Evolutionary conservation across 2,113 vertebrate genomes (phyloP).

Genomic region (Eira barbara): DNA sequence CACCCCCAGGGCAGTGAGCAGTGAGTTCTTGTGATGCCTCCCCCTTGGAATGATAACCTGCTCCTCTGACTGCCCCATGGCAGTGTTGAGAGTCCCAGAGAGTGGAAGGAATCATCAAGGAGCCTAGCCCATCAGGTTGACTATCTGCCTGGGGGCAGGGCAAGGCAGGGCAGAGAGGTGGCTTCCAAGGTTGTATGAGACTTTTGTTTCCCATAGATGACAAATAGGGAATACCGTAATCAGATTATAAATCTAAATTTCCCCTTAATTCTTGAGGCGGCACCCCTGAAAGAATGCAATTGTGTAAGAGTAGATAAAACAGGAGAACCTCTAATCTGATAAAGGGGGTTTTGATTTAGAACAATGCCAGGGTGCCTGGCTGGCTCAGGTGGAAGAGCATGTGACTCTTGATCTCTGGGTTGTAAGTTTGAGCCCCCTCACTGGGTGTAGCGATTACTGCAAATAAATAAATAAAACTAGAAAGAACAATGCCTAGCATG

Average conservation of each 20-base stretch:
- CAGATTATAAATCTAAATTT: not conserved
- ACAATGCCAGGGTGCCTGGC: not conserved
- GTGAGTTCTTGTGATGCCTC: not conserved
- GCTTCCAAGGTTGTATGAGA: not conserved
- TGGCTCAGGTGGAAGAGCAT: not conserved
- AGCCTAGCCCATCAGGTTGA: not conserved
- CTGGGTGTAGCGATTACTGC: not conserved
- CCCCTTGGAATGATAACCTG: not conserved
- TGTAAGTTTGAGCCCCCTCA: not conserved
- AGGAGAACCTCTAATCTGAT: not conserved
- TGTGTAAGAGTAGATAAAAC: not conserved
- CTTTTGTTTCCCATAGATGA: not conserved
- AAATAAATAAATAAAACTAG: not conserved
- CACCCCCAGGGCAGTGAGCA: not conserved
- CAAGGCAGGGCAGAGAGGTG: not conserved
- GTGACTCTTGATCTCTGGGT: not conserved
- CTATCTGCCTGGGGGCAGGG: not conserved
- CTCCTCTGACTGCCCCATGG: not conserved
- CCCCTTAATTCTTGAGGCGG: not conserved
- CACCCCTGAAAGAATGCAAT: not conserved
- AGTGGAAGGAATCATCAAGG: not conserved
- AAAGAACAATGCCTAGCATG: not conserved
- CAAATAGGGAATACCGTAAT: not conserved
- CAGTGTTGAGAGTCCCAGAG: not conserved
- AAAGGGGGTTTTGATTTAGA: not conserved